A percentile compares a stretch with the other conserved stretches of the same genome.
Conservation (phyloP, 2,888 invertebrate genomes). For the Oligia fasciuncula region DNA sequence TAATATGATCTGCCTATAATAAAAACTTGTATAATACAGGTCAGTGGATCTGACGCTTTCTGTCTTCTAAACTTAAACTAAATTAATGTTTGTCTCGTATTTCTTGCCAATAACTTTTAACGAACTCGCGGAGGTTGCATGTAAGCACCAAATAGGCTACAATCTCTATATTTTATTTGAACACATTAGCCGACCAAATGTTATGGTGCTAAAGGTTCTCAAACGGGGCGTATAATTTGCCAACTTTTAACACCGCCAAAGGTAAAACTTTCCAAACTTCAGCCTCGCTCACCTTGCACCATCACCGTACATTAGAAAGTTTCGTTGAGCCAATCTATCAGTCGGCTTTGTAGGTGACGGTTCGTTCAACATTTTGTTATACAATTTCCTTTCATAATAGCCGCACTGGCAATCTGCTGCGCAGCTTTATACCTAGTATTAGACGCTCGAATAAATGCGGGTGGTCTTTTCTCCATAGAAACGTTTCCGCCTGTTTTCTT, state of each 20-base stretch:
- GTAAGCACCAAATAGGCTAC: neutral
- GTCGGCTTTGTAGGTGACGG: slow-evolving; percentile 58
- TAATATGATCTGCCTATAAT: too few relatives aligned
- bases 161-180: slow-evolving; percentile 7
- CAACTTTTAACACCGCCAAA: slow-evolving; percentile 59
- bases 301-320: slow-evolving; percentile 65
- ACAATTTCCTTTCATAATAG: slow-evolving; percentile 48
- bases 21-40: too few relatives aligned
- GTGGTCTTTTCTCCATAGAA: too few relatives aligned
- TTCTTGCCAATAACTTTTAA: neutral
- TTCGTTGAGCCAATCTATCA: slow-evolving; percentile 63
- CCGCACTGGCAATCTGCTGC: slow-evolving; percentile 20
- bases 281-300: slow-evolving; percentile 54
- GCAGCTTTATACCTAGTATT: slow-evolving; percentile 25
- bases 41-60: neutral
- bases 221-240: slow-evolving; percentile 58
- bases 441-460: neutral
- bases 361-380: slow-evolving; percentile 51
- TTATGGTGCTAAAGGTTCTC: slow-evolving; percentile 46
- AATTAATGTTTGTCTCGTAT: neutral
- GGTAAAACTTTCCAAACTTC: slow-evolving; percentile 58
- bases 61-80: neutral
- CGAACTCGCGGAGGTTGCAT: neutral
- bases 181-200: slow-evolving; percentile 37
- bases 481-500: too few relatives aligned